Base-by-base conservation (phyloP, 2,888 invertebrate genomes). In the Idaea dimidiata region DNA sequence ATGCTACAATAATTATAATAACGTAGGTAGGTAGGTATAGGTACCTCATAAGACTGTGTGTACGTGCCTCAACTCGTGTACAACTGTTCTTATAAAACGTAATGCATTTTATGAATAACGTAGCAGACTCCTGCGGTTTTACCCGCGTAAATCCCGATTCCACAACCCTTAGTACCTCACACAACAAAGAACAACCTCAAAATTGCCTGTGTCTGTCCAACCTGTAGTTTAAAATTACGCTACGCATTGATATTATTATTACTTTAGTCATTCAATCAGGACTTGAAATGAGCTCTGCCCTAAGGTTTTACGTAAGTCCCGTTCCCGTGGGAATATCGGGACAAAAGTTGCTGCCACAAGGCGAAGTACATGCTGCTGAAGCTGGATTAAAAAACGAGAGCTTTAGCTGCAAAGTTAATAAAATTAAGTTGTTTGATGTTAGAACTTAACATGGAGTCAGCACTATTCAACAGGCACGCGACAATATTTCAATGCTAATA, bases 11-110 rank as follows among this genome's bases (percentile, higher is more conserved):
- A 16, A 16, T 7, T 54, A 54, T 16, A 4, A 53, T 10, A 16
- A 54, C 54, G 7, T 54, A 54, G n/a, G 54, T 54, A 43, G 54
- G 16, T 16, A 17, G n/a, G n/a, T n/a, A n/a, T n/a, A n/a, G n/a
- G n/a, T 16, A 17, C 3, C 24, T 24, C 24, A n/a, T n/a, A 3
- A 24, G 24, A 3, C 24, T 3, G 63, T 77, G 85, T 77, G 75
- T 87, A 88, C 88, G 88, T 88, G 88, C 76, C 71, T 58, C 68
- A 65, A 62, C 70, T 80, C 87, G 84, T 83, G 77, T 63, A 69
- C 78, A 75, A 72, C 80, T 79, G 24, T 79, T 81, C 78, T 77
- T 78, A 81, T 83, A 82, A 84, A 86, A 71, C 67, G 71, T 64
- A 62, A 69, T 62, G 72, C 80, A 83, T 24, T 87, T 84, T 82